A percentile compares a stretch with the other conserved stretches of the same genome.
Evolutionary conservation across 2,888 invertebrate species (phyloP).

Genomic region (Prosopocoilus inquinatus): DNA sequence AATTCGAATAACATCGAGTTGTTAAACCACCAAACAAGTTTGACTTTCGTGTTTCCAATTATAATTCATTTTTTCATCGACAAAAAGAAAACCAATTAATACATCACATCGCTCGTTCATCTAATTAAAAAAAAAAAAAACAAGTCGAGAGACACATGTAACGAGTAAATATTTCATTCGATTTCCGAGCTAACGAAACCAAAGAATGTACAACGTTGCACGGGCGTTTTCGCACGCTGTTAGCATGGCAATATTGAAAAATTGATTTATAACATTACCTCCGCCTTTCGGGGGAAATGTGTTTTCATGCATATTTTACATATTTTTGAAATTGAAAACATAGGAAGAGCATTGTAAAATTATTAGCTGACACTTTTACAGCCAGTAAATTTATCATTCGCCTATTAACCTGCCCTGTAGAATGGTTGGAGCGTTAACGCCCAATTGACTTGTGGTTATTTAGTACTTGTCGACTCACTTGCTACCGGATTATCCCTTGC

Average conservation of each 20-base stretch:
- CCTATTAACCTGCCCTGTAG: constrained; percentile 3
- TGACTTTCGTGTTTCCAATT: no score
- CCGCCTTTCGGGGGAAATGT: constrained; percentile 23
- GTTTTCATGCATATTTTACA: constrained; percentile 33
- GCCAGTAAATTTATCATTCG: constrained; percentile 32
- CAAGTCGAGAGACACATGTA: constrained; percentile 3
- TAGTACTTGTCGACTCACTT: constrained; percentile 14
- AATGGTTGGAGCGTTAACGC: constrained; percentile 11
- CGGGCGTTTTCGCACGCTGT: constrained; percentile 3
- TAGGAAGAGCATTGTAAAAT: constrained; percentile 26
- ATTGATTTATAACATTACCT: constrained; percentile 34
- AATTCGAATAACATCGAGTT: no score
- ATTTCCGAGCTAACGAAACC: constrained; percentile 2
- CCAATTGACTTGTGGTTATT: constrained; percentile 21
- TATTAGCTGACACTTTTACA: constrained; percentile 34
- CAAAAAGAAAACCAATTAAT: no score
- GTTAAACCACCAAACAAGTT: no score
- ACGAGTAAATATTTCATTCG: constrained; percentile 9
- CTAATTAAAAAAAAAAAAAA: constrained; percentile 7
- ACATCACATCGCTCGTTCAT: no score
- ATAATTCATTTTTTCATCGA: no score
- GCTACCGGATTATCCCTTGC: constrained; percentile 7
- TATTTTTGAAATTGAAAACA: constrained; percentile 30
- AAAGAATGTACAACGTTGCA: background rate
- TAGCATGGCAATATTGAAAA: constrained; percentile 28